Evolutionary conservation across 1,140 invertebrate species (phyloP).

Genomic region (Tetranychus cinnabarinus): DNA sequence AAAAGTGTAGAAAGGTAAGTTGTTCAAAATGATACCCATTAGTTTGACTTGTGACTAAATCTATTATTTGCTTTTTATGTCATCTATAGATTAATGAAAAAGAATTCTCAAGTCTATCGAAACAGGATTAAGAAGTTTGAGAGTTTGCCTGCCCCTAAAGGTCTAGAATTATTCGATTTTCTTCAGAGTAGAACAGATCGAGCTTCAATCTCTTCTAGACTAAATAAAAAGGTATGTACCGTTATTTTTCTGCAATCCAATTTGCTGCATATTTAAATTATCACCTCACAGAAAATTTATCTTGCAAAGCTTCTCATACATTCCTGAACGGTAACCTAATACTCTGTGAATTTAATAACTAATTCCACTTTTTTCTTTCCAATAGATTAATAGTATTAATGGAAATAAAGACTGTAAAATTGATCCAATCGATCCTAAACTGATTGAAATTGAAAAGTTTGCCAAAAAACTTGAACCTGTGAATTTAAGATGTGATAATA

Average conservation of each 20-base stretch:
- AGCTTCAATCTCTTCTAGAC: neutral
- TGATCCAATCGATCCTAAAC: neutral
- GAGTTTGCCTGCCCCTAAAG: neutral
- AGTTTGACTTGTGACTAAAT: neutral
- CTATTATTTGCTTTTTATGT: neutral
- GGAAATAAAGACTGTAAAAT: neutral
- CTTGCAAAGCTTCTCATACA: too few relatives aligned
- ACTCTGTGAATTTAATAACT: neutral
- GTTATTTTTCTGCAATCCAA: neutral
- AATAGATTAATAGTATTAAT: neutral
- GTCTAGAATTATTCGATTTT: conserved; percentile 5
- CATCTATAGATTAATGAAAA: conserved; percentile 1
- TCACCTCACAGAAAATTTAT: too few relatives aligned
- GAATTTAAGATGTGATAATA: neutral
- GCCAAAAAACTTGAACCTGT: conserved; percentile 1
- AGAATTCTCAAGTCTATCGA: neutral
- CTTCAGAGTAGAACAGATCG: neutral
- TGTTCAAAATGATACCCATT: neutral
- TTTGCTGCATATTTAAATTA: too few relatives aligned
- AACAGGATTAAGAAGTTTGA: conserved; percentile 2
- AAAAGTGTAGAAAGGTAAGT: neutral
- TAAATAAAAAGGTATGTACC: neutral
- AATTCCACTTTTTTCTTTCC: neutral
- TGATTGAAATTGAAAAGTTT: conserved; percentile 2
- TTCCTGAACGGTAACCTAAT: too few relatives aligned